These are phyloP conservation scores for Eriocheir sinensis DNA, from an alignment of 1,140 invertebrate species.

Conservation along the genomic window DNA sequence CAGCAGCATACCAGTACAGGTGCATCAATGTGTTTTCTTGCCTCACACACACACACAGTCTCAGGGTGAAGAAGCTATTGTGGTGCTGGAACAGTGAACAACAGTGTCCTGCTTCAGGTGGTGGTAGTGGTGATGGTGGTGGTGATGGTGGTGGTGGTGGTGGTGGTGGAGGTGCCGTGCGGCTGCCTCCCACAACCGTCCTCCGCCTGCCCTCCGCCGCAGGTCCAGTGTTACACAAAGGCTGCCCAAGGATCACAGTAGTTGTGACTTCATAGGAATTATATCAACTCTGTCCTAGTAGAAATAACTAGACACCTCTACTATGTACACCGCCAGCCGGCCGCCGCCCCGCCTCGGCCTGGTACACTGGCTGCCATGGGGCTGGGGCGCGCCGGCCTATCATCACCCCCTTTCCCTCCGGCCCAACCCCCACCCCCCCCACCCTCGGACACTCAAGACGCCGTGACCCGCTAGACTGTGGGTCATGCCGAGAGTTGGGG, in stretches of 20 bases:
- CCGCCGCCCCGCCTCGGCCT: not conserved
- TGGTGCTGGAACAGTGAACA: not conserved
- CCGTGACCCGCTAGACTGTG: not conserved
- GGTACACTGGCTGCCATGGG: no score
- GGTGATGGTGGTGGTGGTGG: no score
- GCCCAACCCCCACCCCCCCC: not conserved
- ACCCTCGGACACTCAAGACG: not conserved
- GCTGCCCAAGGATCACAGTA: constrained; percentile 76
- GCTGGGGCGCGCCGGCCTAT: not conserved
- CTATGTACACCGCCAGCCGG: constrained; percentile 57
- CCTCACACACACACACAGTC: not conserved
- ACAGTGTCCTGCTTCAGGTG: not conserved
- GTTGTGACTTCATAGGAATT: constrained; percentile 75
- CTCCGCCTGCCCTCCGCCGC: not conserved
- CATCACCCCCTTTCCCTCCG: not conserved
- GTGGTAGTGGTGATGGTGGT: not conserved
- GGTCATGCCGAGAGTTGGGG: not conserved
- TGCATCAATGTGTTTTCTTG: not conserved
- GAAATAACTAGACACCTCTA: constrained; percentile 71
- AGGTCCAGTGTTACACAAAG: constrained; percentile 67
- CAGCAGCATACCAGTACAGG: not conserved
- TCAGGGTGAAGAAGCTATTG: not conserved
- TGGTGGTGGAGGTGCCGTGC: no score
- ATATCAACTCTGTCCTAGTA: constrained; percentile 65
- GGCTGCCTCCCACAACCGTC: not conserved